Conservation (phyloP, 2,113 vertebrate species). For the Hippopotamus amphibius region DNA sequence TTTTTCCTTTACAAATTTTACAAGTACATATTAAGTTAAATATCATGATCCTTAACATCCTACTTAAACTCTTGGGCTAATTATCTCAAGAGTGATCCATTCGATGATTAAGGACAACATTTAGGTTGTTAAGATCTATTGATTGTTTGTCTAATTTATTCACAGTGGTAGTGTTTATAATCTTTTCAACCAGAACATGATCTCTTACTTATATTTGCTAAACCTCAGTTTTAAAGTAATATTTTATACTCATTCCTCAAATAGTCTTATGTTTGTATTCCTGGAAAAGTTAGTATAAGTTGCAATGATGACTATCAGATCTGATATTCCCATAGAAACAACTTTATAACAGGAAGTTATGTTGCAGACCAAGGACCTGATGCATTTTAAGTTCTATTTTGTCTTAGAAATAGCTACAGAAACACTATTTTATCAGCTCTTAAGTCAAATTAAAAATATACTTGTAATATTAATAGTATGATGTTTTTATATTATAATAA, state of each 20-base stretch:
- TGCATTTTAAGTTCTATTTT: conserved; percentile 49
- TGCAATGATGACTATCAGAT: conserved; percentile 29
- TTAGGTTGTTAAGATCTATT: conserved; percentile 37
- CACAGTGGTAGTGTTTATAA: conserved; percentile 1
- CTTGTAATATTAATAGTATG: not conserved
- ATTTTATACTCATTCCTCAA: conserved; percentile 36
- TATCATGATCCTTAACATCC: not conserved
- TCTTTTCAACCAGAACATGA: conserved; percentile 37
- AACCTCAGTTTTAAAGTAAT: conserved; percentile 41
- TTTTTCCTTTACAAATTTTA: not conserved
- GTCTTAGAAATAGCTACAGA: conserved; percentile 44
- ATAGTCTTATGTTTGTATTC: conserved; percentile 46
- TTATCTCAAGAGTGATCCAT: conserved; percentile 33
- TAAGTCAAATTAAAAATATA: not conserved
- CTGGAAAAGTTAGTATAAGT: not conserved
- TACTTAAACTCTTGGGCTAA: conserved; percentile 32
- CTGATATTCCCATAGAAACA: not conserved
- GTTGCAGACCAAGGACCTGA: not conserved
- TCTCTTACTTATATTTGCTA: not conserved
- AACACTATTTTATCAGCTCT: conserved; percentile 18
- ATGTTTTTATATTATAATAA: not conserved
- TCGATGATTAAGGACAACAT: conserved; percentile 54
- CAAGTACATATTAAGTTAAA: conserved; percentile 46
- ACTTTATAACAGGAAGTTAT: conserved; percentile 52
- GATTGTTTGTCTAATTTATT: conserved; percentile 55